phyloP scores from a whole-genome alignment of 2,113 vertebrate species.

The Hypocryptadius cinnamomeus region DNA sequence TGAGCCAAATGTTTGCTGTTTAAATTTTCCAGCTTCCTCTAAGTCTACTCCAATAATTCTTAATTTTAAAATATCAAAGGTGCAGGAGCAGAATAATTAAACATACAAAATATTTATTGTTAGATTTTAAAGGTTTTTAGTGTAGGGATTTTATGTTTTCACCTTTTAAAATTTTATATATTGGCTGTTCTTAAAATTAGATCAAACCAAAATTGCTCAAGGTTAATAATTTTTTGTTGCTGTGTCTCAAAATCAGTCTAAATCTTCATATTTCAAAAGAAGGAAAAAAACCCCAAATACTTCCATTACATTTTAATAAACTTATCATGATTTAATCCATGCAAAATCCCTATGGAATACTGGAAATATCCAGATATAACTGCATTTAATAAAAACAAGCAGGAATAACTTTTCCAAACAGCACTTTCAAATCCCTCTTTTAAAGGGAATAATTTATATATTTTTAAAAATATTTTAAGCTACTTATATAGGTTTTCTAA shows the following conservation, averaged over 20 bases:
- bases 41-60: not conserved
- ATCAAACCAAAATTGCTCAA: not conserved
- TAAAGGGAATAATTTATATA: not conserved
- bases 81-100: not conserved
- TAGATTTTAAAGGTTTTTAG: not conserved
- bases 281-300: not conserved
- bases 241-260: not conserved
- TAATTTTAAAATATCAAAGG: not conserved
- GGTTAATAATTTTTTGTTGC: not conserved
- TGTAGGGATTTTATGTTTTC: not conserved
- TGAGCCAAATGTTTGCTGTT: not conserved
- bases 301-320: not conserved
- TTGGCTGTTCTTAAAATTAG: not conserved
- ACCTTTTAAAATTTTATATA: not conserved
- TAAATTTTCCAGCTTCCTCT: not conserved
- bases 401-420: not conserved
- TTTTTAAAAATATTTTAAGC: not conserved
- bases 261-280: not conserved
- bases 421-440: not conserved
- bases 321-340: not conserved
- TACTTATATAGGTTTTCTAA: not conserved
- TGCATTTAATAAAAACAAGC: not conserved
- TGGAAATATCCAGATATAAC: not conserved
- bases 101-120: not conserved
- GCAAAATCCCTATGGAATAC: not conserved